Percentiles rank a stretch among this genome's conserved stretches.
Conservation (phyloP, 35 echinoderm and acorn worm genomes). For the Apostichopus japonicus region DNA sequence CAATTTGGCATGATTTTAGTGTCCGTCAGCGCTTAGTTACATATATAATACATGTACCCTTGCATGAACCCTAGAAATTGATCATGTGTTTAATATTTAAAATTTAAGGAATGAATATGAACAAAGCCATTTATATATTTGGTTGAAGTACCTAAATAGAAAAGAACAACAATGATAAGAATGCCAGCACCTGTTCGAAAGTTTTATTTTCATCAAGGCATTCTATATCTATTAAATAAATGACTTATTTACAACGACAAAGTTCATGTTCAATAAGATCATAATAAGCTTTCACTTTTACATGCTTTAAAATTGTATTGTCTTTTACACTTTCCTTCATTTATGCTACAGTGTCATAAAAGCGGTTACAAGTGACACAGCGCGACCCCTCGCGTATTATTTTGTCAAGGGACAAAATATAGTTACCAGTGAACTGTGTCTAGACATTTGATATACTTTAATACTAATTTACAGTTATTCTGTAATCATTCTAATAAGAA, state of each 20-base stretch:
- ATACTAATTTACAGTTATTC: no score
- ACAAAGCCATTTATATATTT: not conserved
- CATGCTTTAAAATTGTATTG: not conserved
- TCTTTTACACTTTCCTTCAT: not conserved
- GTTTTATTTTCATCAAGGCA: not conserved
- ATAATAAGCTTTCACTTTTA: constrained; percentile 11
- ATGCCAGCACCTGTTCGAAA: not conserved
- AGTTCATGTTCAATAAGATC: constrained; percentile 5
- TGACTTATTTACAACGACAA: constrained; percentile 14
- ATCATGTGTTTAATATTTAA: no score
- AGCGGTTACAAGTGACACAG: not conserved
- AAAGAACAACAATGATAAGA: not conserved
- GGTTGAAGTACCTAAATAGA: not conserved
- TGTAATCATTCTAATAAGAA: not conserved
- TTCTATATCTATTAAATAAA: not conserved
- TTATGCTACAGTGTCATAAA: not conserved
- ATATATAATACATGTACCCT: no score
- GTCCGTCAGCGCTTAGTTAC: no score
- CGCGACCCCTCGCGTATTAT: not conserved
- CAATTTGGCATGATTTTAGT: no score
- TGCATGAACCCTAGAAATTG: no score
- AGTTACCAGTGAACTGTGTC: not conserved
- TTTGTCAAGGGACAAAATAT: not conserved
- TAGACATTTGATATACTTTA: not conserved
- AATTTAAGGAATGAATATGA: not conserved